A percentile compares a stretch with the other conserved stretches of the same genome.
phyloP scores from a whole-genome alignment of 2,888 invertebrate species.

The Lumbricus terrestris region DNA sequence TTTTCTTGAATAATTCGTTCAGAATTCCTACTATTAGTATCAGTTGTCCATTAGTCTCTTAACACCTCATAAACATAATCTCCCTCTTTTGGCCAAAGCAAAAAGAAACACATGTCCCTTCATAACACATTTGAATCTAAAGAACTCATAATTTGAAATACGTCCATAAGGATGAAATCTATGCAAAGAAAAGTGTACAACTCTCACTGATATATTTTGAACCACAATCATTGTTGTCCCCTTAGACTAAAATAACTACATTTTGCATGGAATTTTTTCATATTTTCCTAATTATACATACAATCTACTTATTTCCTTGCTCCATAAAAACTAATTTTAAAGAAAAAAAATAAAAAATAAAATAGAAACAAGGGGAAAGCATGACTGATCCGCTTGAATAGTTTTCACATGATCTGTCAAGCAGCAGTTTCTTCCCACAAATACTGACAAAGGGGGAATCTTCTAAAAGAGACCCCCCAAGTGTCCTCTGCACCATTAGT shows the following conservation, averaged over 20 bases:
- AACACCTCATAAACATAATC: not conserved
- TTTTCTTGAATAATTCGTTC: not conserved
- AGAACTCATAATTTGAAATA: not conserved
- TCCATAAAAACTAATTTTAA: not conserved
- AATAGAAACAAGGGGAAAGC: not conserved
- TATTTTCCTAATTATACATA: not conserved
- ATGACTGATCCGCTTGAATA: not conserved
- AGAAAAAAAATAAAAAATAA: not conserved
- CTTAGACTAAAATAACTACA: not conserved
- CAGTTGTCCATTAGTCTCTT: not conserved
- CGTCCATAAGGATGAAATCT: not conserved
- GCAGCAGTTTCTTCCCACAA: constrained; percentile 3
- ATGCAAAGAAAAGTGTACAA: not conserved
- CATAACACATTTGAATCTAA: not conserved
- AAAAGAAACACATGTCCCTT: not conserved
- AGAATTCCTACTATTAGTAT: not conserved
- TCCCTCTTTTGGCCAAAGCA: not conserved
- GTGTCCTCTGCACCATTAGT: not conserved
- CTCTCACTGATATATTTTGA: not conserved
- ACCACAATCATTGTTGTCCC: not conserved
- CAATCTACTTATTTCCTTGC: not conserved
- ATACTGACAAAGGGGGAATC: not conserved
- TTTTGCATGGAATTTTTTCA: not conserved
- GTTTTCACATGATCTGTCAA: not conserved
- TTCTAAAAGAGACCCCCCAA: not conserved